Evolutionary conservation across 2,797 vertebrate genomes (phyloP), one percentile per base, ranked within the genome.

Genomic region (Lepus townsendii): DNA sequence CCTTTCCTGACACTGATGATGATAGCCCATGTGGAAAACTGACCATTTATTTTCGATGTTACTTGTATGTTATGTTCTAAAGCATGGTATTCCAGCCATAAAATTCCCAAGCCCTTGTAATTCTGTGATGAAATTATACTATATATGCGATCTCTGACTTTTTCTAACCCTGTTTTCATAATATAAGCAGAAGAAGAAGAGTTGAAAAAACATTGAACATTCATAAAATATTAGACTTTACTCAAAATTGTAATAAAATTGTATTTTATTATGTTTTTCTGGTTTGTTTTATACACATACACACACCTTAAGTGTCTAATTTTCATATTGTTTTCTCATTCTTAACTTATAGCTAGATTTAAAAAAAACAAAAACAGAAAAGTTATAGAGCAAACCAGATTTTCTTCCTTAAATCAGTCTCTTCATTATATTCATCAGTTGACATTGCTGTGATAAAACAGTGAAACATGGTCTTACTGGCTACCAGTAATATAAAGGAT

Each of bases 231-330:
- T 71, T 52, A 76, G 13, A 62, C 32, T 71, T 50, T 38, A n/a
- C 38, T 88, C 27, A 83, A 80, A 95, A 76, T 90, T 84, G 1
- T 83, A 73, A 85, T 90, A 73, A 72, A 75, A 83, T 50, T 47
- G 2, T 89, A n/a, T 75, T 94, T 77, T 66, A 65, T 76, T 84
- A 11, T 22, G 71, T 90, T 94, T 92, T 88, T 27, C 47, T 86
- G 30, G 10, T 90, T 93, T 22, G 63, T 76, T 93, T 80, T 79
- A 84, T 47, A 69, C 3, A n/a, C n/a, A 2, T 27, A 75, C 65
- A 54, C 14, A 8, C 22, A 66, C 38, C 32, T 91, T 79, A 7
- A 72, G 12, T 20, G 17, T 79, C 60, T 88, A n/a, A 79, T 86
- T 86, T 22, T 71, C 47, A 63, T 65, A 3, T 88, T 96, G 72